phyloP scores from a whole-genome alignment of 2,888 invertebrate species.

The Cheilosia urbana region DNA sequence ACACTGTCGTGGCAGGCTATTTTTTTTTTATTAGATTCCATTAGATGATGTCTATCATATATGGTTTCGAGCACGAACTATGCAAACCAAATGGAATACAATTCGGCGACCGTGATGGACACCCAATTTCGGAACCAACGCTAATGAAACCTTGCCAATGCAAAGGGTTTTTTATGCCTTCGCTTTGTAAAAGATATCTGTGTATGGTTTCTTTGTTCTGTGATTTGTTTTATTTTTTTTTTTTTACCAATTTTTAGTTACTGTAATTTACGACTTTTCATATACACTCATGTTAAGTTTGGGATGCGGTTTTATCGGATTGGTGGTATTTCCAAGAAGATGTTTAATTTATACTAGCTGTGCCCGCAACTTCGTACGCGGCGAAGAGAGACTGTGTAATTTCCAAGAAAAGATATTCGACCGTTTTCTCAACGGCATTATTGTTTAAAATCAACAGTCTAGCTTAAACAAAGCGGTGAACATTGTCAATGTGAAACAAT shows the following conservation, averaged over 20 bases:
- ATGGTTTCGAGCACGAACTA: conserved; percentile 23
- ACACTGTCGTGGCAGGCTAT: background rate
- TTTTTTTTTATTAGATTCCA: conserved; percentile 19
- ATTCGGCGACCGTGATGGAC: background rate
- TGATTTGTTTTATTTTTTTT: background rate
- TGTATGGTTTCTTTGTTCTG: background rate
- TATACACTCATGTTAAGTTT: background rate
- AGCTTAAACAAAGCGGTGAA: too few relatives aligned
- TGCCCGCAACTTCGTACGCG: too few relatives aligned
- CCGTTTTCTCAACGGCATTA: too few relatives aligned
- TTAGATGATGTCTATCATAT: conserved; percentile 1
- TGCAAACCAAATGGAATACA: background rate
- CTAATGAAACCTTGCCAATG: conserved; percentile 14
- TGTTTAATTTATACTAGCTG: too few relatives aligned
- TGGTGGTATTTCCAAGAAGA: too few relatives aligned
- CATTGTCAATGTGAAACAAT: too few relatives aligned
- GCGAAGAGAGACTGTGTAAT: too few relatives aligned
- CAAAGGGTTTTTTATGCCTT: background rate
- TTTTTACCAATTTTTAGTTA: conserved; percentile 1
- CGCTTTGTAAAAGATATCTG: background rate
- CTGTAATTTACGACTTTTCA: conserved; percentile 4
- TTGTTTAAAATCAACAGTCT: too few relatives aligned
- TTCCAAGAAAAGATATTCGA: too few relatives aligned
- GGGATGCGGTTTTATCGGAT: too few relatives aligned
- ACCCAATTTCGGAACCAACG: background rate